A percentile compares a stretch with the other conserved stretches of the same genome.
Evolutionary conservation across 2,797 vertebrate genomes (phyloP).

Genomic region (Somateria mollissima): DNA sequence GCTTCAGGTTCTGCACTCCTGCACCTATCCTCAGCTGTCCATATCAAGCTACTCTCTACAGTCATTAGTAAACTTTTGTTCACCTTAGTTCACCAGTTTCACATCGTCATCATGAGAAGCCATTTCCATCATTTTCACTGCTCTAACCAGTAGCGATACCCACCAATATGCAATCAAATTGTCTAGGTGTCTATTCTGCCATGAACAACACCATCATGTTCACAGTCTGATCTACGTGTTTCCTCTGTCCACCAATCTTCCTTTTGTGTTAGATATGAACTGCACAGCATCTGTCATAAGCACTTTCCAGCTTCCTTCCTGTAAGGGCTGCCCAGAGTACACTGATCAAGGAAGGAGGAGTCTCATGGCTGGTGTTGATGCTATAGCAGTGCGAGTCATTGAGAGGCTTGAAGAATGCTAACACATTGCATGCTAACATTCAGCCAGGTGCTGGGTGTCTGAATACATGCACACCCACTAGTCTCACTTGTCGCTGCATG

Average conservation of each 20-base stretch:
- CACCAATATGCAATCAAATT: too few species aligned
- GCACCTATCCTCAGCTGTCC: neutral
- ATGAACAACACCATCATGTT: fast-evolving
- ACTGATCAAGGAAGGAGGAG: neutral
- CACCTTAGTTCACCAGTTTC: neutral
- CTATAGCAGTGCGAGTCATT: neutral
- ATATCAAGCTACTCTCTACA: neutral
- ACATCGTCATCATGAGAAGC: neutral
- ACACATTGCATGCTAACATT: neutral
- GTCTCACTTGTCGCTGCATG: neutral
- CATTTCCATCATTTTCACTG: neutral
- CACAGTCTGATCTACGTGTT: neutral
- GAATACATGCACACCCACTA: neutral
- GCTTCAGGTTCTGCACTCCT: neutral
- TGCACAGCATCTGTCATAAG: neutral
- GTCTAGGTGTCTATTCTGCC: neutral
- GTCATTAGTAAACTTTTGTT: neutral
- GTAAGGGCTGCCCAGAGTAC: neutral
- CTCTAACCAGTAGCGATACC: neutral
- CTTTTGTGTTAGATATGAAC: neutral
- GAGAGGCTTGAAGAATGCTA: neutral
- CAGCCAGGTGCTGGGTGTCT: neutral
- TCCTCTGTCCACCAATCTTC: neutral
- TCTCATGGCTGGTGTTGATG: neutral
- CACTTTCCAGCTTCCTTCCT: neutral